These are phyloP conservation scores for Carcharodon carcharias DNA, from an alignment of 2,797 vertebrate genomes.

Conservation along the genomic window DNA sequence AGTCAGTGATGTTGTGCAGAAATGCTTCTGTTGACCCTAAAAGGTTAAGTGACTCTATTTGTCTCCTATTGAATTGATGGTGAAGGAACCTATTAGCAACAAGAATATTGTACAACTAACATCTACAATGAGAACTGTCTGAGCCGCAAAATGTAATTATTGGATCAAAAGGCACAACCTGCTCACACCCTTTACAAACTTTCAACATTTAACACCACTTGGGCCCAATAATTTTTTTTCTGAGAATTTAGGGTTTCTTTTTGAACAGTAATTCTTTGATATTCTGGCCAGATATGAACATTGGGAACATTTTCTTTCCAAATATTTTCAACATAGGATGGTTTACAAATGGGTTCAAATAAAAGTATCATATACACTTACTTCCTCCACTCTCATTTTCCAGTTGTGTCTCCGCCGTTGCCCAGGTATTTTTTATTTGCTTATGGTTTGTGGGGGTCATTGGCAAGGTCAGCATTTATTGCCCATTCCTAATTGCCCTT, in stretches of 20 bases:
- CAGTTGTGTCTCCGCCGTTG: background rate
- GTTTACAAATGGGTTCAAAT: background rate
- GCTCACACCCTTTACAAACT: background rate
- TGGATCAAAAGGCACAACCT: background rate
- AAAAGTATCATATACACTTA: background rate
- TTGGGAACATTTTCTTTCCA: background rate
- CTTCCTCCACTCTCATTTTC: background rate
- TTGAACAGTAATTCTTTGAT: background rate
- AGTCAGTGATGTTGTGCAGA: slow-evolving; percentile 29
- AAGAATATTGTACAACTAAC: background rate
- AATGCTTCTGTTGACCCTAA: slow-evolving; percentile 34
- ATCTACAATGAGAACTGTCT: slow-evolving; percentile 1
- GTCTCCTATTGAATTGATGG: background rate
- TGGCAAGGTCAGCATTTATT: background rate
- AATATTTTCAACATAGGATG: background rate
- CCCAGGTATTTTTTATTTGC: background rate
- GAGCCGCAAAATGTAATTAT: background rate
- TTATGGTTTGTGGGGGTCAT: background rate
- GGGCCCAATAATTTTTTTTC: background rate
- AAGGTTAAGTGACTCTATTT: slow-evolving; percentile 35
- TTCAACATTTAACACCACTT: background rate
- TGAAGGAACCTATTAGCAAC: background rate
- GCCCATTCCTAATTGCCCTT: background rate
- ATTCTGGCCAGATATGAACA: background rate
- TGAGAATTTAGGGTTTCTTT: background rate